Base-by-base conservation (phyloP, 2,113 vertebrate genomes). In the Amphiprion ocellaris region DNA sequence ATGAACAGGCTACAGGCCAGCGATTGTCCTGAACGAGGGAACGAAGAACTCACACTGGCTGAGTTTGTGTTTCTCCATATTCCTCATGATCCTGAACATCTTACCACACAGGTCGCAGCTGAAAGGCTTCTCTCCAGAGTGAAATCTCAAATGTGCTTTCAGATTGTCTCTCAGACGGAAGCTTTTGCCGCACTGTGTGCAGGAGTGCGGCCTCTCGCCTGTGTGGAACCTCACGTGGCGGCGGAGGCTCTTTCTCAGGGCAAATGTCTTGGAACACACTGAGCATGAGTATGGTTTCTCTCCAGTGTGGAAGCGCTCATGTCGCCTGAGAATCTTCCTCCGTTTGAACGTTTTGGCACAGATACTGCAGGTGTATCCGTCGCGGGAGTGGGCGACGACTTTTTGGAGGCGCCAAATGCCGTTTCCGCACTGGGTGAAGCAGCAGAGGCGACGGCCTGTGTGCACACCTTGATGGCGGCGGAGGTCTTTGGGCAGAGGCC, bases 381-480 rank as follows among this genome's bases (percentile, higher is more conserved):
- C 67, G 0, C 86, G 83, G 14, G 76, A 74, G 50, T 64, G 90
- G 6, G 84, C 0, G 5, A 89, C 72, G 19, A 86, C 63, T 0
- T 84, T 60, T 47, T 88, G 91, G 0, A 94, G 88, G 11, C 88
- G 92, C 94, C 94, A 94, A 0, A 94, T 16, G 3, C 86, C 90
- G 0, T 88, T 65, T 14, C 60, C 89, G 5, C 92, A 91, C 1
- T 62, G 65, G 3, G 81, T 84, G 81, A 92, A 95, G 82, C 94
- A 95, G 84, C 94, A 95, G 50, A 94, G 89, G 12, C 94, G 91
- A 6, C 86, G 92, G 16, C 94, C 94, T 0, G 93, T 95, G 87
- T 95, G 94, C 10, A 72, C 61, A 10, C 92, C 71, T 37, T 94
- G 93, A 69, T 95, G 94, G 19, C 30, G 76, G 8, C 93, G 91